phyloP scores from a whole-genome alignment of 1,140 invertebrate genomes.

The Stegodyphus dumicola region DNA sequence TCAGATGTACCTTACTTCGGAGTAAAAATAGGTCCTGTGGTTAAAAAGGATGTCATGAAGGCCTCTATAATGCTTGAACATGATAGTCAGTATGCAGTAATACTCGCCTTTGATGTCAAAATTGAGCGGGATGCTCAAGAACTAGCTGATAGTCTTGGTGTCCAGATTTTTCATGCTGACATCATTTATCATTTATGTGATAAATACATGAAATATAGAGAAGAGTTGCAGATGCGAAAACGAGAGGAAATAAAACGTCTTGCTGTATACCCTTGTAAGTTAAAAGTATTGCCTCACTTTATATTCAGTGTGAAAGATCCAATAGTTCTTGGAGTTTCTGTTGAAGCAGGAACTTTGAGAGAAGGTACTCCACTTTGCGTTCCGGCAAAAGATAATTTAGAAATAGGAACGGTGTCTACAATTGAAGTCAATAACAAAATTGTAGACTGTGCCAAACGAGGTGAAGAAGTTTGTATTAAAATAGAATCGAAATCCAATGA shows the following conservation, averaged over 20 bases:
- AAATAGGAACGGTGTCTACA: conserved; percentile 92
- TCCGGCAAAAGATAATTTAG: conserved; percentile 91
- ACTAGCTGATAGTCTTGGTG: conserved; percentile 91
- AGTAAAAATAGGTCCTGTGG: conserved; percentile 98
- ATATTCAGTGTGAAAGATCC: conserved; percentile 98
- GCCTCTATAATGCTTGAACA: conserved; percentile 99
- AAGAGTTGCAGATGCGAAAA: conserved; percentile 92
- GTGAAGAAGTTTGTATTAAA: conserved; percentile 98
- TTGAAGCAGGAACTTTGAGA: conserved; percentile 96
- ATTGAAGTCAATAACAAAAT: conserved; percentile 87
- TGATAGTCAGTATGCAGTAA: conserved; percentile 96
- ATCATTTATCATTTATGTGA: conserved; percentile 99
- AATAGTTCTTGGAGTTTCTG: conserved; percentile 93
- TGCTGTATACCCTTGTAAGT: conserved; percentile 98
- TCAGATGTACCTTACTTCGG: conserved; percentile 99
- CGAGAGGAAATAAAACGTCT: conserved; percentile 96
- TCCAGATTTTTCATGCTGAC: conserved; percentile 98
- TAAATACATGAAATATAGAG: conserved; percentile 92
- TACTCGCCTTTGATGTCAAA: conserved; percentile 99
- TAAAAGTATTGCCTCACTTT: conserved; percentile 86
- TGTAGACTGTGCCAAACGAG: conserved; percentile 91
- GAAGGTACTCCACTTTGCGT: conserved; percentile 97
- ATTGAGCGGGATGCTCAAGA: conserved; percentile 98
- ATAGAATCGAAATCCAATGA: conserved; percentile 97
- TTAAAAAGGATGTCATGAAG: conserved; percentile 99